Base-by-base conservation (phyloP, 2,888 invertebrate genomes). In the Mythimna ferrago region DNA sequence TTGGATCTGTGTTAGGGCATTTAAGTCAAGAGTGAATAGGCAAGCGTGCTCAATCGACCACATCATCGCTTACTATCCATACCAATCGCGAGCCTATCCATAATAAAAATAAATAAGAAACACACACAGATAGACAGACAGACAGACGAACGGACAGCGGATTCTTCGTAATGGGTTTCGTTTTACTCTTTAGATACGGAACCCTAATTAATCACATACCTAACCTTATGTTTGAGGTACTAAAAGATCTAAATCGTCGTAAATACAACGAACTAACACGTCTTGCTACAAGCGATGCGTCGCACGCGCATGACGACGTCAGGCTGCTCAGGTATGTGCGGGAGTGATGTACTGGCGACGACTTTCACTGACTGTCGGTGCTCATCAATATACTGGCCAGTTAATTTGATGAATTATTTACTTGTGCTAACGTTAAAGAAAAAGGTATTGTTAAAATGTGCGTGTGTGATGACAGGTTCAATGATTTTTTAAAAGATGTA, bases 321-420 rank as follows among this genome's bases (percentile, higher is more conserved):
- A 51, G 53, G n/a, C 11, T 32, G 54, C 21, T 48, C 44, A 73
- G 56, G 78, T 68, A 80, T 78, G 78, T 14, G 60, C 56, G 26
- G 9, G 81, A 21, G 53, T 80, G 78, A 69, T 78, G 81, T 69
- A 75, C 81, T 51, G 56, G 5, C 77, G 26, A 16, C 32, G 48
- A 68, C 76, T 78, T 74, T 80, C 75, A 67, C 80, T 74, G 64
- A 44, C 48, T 10, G 35, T 19, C 19, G 21, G n/a, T 53, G 44
- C 19, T 41, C 63, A 64, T 76, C 79, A 66, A 66, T 54, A 44
- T 35, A 61, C 41, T 21, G 21, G 1, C 9, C 54, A 3, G 48
- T n/a, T 44, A 32, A 26, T 60, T 63, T 77, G 57, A 26, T 69
- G 54, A 69, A 73, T 73, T 63, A 67, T 74, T 80, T 73, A 65